Conservation (phyloP, 2,113 vertebrate species). For the Halichoeres trimaculatus region DNA sequence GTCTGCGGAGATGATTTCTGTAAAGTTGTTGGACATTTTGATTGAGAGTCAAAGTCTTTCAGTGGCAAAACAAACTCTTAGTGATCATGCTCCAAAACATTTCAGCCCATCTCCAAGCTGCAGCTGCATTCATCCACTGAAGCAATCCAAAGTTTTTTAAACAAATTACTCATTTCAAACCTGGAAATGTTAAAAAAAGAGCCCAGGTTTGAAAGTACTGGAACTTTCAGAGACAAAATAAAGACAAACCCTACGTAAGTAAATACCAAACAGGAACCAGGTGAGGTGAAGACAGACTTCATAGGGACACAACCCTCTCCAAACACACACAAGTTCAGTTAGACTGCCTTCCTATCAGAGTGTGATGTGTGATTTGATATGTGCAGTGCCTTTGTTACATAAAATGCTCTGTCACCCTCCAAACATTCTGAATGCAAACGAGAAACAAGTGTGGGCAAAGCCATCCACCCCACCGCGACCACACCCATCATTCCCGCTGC, state of each 20-base stretch:
- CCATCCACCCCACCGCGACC: conserved; percentile 38
- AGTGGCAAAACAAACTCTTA: too few species aligned
- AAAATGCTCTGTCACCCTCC: conserved; percentile 37
- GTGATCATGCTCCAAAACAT: too few species aligned
- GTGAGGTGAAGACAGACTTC: too few species aligned
- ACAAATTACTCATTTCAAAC: too few species aligned
- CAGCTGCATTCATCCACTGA: too few species aligned
- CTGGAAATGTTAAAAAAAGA: not conserved
- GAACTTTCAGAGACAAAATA: not conserved
- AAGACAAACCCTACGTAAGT: not conserved
- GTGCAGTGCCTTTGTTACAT: not conserved
- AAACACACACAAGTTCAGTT: too few species aligned
- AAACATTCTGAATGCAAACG: conserved; percentile 31
- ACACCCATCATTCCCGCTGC: conserved; percentile 45
- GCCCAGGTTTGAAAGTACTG: not conserved
- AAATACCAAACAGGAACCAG: conserved; percentile 5
- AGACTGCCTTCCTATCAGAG: not conserved
- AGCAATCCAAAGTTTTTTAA: too few species aligned
- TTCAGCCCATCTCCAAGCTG: too few species aligned
- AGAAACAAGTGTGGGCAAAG: conserved; percentile 65
- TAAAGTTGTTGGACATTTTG: too few species aligned
- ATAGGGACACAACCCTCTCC: too few species aligned
- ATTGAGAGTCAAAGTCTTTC: too few species aligned
- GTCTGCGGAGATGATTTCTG: too few species aligned
- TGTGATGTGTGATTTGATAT: not conserved